Evolutionary conservation across 2,797 vertebrate species (phyloP), one percentile per base, ranked within the genome.

Genomic region (Sebastes alutus): DNA sequence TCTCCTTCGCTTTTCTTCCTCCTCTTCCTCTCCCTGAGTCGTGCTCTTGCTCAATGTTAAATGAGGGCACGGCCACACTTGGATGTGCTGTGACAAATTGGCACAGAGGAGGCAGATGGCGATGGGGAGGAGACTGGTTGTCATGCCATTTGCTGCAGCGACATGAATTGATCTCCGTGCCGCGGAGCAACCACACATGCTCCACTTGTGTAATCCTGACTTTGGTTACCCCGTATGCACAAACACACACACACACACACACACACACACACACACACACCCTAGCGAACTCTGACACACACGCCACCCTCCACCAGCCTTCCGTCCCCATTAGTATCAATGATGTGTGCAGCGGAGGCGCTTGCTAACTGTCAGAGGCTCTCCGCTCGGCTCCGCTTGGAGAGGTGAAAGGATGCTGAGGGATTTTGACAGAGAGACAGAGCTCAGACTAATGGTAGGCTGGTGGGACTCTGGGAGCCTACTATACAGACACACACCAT

Each of bases 81-180:
- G 83, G 82, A 86, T 90, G 90, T 91, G 75, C 92, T 79, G 86
- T 90, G 90, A 95, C 92, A 94, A 95, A 93, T 94, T 93, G 93
- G 92, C 90, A 86, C 87, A 68, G 78, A 88, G 84, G 86, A 90
- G 83, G 89, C 94, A 92, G 92, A 92, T 94, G 92, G 94, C 66
- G 91, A 78, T 30, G 77, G 90, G 88, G 92, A 91, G 93, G 93
- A 90, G 91, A 85, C 85, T 78, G 90, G 82, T 88, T 91, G 91
- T 93, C 91, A 90, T 82, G 80, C 72, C 88, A 59, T 89, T 88
- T 88, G 85, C 85, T 46, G 70, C 81, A 63, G 82, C 68, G 87
- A 82, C 92, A 82, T 87, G 87, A 89, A 94, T 93, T 93, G 93
- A 94, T 94, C 92, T 92, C 84, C 1, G 81, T 63, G 82, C 84